Evolutionary conservation across 2,888 invertebrate genomes (phyloP).

Genomic region (Dynastes hyllus): DNA sequence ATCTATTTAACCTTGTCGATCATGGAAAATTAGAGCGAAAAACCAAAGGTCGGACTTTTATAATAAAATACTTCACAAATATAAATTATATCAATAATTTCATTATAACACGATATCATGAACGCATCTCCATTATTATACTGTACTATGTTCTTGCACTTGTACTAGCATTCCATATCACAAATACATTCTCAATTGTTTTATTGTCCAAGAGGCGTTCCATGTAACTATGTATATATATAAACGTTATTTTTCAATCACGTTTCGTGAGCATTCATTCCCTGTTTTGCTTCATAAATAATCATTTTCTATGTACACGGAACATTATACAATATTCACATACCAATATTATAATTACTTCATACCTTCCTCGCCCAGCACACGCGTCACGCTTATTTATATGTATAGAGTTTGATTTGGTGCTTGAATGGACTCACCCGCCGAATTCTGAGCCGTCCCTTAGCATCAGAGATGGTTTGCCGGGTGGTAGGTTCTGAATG

Average conservation of each 20-base stretch:
- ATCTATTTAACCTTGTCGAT: slow-evolving; percentile 14
- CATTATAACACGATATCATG: slow-evolving; percentile 30
- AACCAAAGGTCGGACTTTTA: neutral
- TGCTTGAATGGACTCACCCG: slow-evolving; percentile 72
- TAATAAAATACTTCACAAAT: slow-evolving; percentile 33
- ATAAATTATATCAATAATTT: slow-evolving; percentile 36
- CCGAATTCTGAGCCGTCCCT: slow-evolving; percentile 72
- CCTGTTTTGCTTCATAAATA: slow-evolving; percentile 31
- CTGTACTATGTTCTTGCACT: slow-evolving; percentile 37
- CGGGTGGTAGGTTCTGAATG: slow-evolving; percentile 70
- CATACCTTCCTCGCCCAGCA: slow-evolving; percentile 29
- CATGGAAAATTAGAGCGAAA: slow-evolving; percentile 4
- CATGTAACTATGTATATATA: neutral
- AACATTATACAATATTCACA: slow-evolving; percentile 42
- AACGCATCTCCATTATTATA: slow-evolving; percentile 1
- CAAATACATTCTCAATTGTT: slow-evolving; percentile 30
- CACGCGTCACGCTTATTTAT: slow-evolving; percentile 33
- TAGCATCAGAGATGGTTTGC: slow-evolving; percentile 65
- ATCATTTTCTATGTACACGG: slow-evolving; percentile 35
- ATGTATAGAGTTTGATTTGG: slow-evolving; percentile 26
- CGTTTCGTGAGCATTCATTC: slow-evolving; percentile 34
- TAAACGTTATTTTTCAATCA: slow-evolving; percentile 9
- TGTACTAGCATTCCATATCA: slow-evolving; percentile 45
- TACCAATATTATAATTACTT: slow-evolving; percentile 18
- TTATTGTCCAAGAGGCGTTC: slow-evolving; percentile 38